A percentile compares a stretch with the other conserved stretches of the same genome.
phyloP scores from a whole-genome alignment of 1,140 invertebrate species.

The Catajapyx aquilonaris region DNA sequence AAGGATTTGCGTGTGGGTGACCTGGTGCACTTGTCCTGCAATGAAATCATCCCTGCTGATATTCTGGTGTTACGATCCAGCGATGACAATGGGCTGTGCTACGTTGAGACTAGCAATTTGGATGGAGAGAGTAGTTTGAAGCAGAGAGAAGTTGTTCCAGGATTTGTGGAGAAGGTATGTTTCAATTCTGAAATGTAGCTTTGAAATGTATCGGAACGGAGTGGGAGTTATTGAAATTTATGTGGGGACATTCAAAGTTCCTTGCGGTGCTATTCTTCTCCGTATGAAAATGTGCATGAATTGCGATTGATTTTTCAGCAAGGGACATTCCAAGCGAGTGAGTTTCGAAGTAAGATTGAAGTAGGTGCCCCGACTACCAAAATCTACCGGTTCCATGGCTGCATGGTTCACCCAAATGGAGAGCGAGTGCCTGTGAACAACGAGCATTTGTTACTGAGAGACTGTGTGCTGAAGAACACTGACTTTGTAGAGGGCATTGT shows the following conservation, averaged over 20 bases:
- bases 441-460: slow-evolving; percentile 80
- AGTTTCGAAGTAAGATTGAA: slow-evolving; percentile 66
- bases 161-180: slow-evolving; percentile 37
- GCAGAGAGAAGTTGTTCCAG: slow-evolving; percentile 63
- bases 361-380: slow-evolving; percentile 86
- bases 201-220: too few relatives aligned
- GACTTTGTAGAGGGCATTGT: slow-evolving; percentile 90
- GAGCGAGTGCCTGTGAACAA: slow-evolving; percentile 63
- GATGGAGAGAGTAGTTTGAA: slow-evolving; percentile 99
- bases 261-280: slow-evolving; percentile 8
- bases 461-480: slow-evolving; percentile 84
- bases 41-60: slow-evolving; percentile 91
- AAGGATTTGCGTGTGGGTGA: slow-evolving; percentile 82
- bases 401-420: slow-evolving; percentile 59
- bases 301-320: slow-evolving; percentile 22
- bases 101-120: slow-evolving; percentile 91
- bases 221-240: too few relatives aligned
- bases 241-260: too few relatives aligned
- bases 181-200: too few relatives aligned
- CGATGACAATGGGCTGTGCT: slow-evolving; percentile 84
- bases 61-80: slow-evolving; percentile 73
- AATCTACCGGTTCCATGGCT: slow-evolving; percentile 86
- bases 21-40: slow-evolving; percentile 84
- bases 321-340: slow-evolving; percentile 48
- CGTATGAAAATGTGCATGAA: not conserved